Percentiles rank a stretch among this genome's conserved stretches.
Conservation (phyloP, 2,797 vertebrate genomes). For the Falco naumanni region DNA sequence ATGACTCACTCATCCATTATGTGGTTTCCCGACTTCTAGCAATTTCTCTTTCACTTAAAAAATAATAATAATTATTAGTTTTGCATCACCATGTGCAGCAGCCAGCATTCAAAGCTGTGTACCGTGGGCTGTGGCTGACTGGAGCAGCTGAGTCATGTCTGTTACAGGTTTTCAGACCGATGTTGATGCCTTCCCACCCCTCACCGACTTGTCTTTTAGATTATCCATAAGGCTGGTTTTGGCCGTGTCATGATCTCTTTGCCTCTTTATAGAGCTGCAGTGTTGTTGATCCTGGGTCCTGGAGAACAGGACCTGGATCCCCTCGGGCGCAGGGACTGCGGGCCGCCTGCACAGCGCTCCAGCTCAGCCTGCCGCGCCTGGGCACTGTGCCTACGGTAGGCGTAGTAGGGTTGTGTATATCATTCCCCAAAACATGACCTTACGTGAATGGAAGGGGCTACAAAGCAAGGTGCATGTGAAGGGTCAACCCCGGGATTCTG, state of each 20-base stretch:
- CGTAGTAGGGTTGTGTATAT: not conserved
- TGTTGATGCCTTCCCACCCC: not conserved
- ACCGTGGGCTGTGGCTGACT: not conserved
- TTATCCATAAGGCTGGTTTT: accelerated
- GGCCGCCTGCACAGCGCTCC: not conserved
- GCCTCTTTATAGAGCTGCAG: not conserved
- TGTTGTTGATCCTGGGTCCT: not conserved
- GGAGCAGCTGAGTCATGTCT: not conserved
- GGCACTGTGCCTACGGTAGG: not conserved
- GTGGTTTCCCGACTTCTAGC: constrained; percentile 52
- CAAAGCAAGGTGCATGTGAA: too few relatives aligned
- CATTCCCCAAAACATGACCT: not conserved
- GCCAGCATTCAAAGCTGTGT: not conserved
- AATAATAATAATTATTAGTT: not conserved
- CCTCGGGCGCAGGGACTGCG: not conserved
- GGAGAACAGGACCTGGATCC: not conserved
- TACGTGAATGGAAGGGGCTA: not conserved
- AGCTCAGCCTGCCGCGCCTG: not conserved
- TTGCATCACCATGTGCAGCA: not conserved
- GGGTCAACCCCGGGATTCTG: too few relatives aligned
- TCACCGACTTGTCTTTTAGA: accelerated
- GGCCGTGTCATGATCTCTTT: accelerated
- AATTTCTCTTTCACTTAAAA: not conserved
- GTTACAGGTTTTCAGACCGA: not conserved
- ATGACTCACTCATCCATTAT: constrained; percentile 65